phyloP scores from a whole-genome alignment of 2,888 invertebrate genomes.

The Caenorhabditis afra region DNA sequence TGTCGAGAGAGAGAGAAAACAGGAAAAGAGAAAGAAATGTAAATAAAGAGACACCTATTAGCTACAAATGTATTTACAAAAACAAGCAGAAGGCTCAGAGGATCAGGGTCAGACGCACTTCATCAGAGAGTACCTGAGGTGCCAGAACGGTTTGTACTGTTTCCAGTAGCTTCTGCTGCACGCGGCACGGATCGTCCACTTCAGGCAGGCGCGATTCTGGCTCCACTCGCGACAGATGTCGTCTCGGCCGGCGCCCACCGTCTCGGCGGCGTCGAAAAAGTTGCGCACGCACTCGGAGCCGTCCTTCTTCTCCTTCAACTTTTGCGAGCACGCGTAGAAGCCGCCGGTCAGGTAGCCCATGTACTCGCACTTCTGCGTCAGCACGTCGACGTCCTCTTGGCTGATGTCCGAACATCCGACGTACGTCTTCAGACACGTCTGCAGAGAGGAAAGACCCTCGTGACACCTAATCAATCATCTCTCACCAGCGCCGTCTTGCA shows the following conservation, averaged over 20 bases:
- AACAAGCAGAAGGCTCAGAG: not conserved
- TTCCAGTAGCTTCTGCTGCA: constrained; percentile 55
- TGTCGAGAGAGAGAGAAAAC: not conserved
- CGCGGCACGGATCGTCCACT: constrained; percentile 45
- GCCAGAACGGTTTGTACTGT: constrained; percentile 51
- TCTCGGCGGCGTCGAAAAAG: constrained; percentile 27
- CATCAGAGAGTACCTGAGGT: constrained; percentile 20
- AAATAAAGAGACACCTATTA: too few relatives aligned
- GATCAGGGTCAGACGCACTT: constrained; percentile 14
- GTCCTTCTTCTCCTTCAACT: constrained; percentile 14
- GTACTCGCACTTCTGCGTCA: constrained; percentile 40
- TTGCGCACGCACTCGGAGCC: constrained; percentile 24
- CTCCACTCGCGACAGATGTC: constrained; percentile 15
- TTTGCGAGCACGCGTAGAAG: constrained; percentile 48
- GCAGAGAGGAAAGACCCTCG: not conserved
- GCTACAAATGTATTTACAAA: too few relatives aligned
- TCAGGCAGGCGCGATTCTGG: constrained; percentile 38
- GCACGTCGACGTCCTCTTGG: constrained; percentile 32
- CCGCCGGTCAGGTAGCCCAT: constrained; percentile 48
- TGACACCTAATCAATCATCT: constrained; percentile 9
- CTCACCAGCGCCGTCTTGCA: constrained; percentile 45
- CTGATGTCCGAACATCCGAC: constrained; percentile 36
- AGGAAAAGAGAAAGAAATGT: constrained; percentile 5
- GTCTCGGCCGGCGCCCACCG: not conserved
- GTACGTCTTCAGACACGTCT: constrained; percentile 41